Evolutionary conservation across 2,113 vertebrate genomes (phyloP).

Genomic region (Macrotus californicus): DNA sequence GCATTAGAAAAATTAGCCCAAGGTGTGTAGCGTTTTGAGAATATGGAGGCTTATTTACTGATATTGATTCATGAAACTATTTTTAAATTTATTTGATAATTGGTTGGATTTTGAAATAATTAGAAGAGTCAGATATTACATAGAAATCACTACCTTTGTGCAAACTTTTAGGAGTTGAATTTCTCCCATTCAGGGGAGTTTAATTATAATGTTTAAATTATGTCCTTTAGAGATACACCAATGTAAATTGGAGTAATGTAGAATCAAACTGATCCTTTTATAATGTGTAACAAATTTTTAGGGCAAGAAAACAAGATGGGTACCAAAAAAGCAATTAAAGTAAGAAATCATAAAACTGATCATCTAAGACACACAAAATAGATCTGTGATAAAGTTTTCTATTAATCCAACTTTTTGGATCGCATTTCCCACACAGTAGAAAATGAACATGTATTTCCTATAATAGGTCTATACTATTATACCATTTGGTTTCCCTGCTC

Average conservation of each 20-base stretch:
- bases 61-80: not conserved
- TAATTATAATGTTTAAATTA: not conserved
- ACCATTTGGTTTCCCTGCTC: not conserved
- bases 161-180: not conserved
- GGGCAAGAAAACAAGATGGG: not conserved
- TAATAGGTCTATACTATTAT: not conserved
- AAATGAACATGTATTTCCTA: not conserved
- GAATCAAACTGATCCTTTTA: not conserved
- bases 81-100: not conserved
- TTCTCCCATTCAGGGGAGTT: not conserved
- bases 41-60: not conserved
- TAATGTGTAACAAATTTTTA: not conserved
- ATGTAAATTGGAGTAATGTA: not conserved
- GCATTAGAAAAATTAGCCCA: not conserved
- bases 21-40: not conserved
- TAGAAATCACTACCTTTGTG: not conserved
- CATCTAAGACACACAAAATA: not conserved
- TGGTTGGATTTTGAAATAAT: not conserved
- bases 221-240: not conserved
- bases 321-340: not conserved
- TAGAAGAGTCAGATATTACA: not conserved
- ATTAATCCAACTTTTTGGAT: not conserved
- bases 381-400: not conserved
- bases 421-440: not conserved
- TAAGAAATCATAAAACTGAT: not conserved